Base-by-base conservation (phyloP, 1,140 invertebrate genomes). In the Gryon sp. region DNA sequence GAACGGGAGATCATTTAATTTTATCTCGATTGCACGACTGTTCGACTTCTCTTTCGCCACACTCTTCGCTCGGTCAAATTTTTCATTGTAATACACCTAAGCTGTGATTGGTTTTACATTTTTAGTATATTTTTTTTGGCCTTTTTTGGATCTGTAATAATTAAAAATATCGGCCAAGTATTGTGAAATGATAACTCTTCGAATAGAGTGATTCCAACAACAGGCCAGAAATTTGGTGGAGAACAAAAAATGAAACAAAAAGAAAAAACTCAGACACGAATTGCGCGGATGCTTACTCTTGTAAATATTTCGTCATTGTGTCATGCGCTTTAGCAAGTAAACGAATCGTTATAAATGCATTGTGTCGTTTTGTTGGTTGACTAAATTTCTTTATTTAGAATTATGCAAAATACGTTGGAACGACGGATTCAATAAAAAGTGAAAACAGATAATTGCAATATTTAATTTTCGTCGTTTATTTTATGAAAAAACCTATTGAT, bases 301-400 rank as follows among this genome's bases (percentile, higher is more conserved):
- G 62, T 75, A 66, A 75, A 66, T 66, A 66, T 53, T 75, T 66
- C 46, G 53, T 62, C 62, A 68, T 75, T 75, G 62, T 74, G 60
- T 75, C 62, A 66, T 45, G 62, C 62, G 70, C 62, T 75, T 75
- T 75, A 75, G 60, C 62, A 68, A 75, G 72, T 66, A 75, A 75
- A 75, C 53, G 46, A 68, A 55, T 75, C 72, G 72, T 73, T 73
- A 73, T 50, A 43, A 73, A 73, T 59, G 30, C 34, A 62, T 22
- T 73, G 68, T 63, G 46, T 69, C 26, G 34, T 70, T 60, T 70
- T 70, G 41, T 68, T 66, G 30, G 52, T 57, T 43, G 19, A 65
- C 11, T 41, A 1, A 53, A 50, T 53, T 53, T 48, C 46, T 65
- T 65, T 4, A 65, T 43, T 65, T 45, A 41, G 36, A 36, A 34